A percentile compares a stretch with the other conserved stretches of the same genome.
phyloP scores from a whole-genome alignment of 2,113 vertebrate species.

The Riparia riparia region DNA sequence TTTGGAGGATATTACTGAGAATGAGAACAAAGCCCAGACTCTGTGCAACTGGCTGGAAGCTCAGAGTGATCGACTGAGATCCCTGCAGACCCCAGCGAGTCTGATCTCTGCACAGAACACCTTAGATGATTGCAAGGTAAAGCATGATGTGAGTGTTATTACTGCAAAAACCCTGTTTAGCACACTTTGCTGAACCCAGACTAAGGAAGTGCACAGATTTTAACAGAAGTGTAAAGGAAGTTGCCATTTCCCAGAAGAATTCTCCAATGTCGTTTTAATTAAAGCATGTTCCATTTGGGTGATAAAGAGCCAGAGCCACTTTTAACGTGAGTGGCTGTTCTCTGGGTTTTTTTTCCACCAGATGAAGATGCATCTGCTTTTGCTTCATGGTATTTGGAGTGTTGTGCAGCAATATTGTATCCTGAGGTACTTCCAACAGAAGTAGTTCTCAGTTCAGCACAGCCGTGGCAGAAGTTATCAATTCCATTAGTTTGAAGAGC shows the following conservation, averaged over 20 bases:
- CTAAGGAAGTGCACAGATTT: neutral
- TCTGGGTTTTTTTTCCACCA: accelerated
- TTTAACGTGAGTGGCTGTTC: neutral
- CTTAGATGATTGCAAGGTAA: constrained; percentile 82
- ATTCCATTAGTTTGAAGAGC: constrained; percentile 16
- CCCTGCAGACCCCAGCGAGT: constrained; percentile 76
- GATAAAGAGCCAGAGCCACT: neutral
- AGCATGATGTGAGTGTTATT: neutral
- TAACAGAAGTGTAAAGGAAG: neutral
- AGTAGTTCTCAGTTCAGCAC: neutral
- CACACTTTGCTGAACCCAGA: neutral
- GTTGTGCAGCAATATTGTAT: neutral
- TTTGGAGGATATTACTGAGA: constrained; percentile 78
- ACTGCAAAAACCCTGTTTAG: neutral
- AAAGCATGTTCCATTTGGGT: neutral
- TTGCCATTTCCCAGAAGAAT: neutral
- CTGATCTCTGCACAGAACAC: constrained; percentile 71
- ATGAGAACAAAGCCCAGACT: constrained; percentile 78
- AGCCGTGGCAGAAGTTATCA: neutral
- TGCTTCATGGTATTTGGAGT: neutral
- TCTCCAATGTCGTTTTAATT: neutral
- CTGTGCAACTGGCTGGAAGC: constrained; percentile 81
- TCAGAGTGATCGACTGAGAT: constrained; percentile 77
- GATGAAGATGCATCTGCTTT: neutral
- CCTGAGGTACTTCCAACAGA: neutral